Evolutionary conservation across 2,888 invertebrate species (phyloP), one percentile per base, ranked within the genome.

Genomic region (Drosophila meridiana): DNA sequence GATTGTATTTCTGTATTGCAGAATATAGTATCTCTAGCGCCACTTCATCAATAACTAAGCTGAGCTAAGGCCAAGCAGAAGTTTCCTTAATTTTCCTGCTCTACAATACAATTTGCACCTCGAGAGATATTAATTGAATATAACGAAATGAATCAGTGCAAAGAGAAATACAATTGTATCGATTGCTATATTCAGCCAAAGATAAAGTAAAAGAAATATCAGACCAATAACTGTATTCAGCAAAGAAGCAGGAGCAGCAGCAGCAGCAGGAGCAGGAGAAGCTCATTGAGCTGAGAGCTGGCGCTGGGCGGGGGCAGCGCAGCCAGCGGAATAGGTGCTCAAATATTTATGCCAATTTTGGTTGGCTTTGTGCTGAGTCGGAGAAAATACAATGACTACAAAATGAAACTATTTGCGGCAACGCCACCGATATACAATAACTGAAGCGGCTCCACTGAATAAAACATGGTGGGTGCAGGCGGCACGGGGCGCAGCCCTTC

Each of bases 391-490:
- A 86, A 86, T 86, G 82, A 82, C 81, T 82, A 82, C 81, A 81
- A 83, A 82, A 82, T 83, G 90, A 88, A 85, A 85, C 90, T 88
- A 85, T 90, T 90, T 88, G 87, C 73, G 78, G 76, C 68, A 76
- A 65, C 58, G 79, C 80, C 64, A 64, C 78, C 81, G 79, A 80
- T 80, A 79, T 85, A 80, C 88, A 87, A 89, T 84, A 84, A 85
- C 88, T 67, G 83, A 76, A 76, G 65, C 80, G 71, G 69, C 88
- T 84, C 40, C 85, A 48, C 73, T 84, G 85, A 84, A 84, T 84
- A 89, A 89, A 69, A 82, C 76, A 89, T 89, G 62, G 47, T 89
- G 62, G 47, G 7, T 72, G 80, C 65, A n/a, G 40, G 28, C 40
- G 6, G 28, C 40, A n/a, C n/a, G 32, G 36, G 43, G 14, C 40